Base-by-base conservation (phyloP, 2,888 invertebrate species). In the Diarsia brunnea region DNA sequence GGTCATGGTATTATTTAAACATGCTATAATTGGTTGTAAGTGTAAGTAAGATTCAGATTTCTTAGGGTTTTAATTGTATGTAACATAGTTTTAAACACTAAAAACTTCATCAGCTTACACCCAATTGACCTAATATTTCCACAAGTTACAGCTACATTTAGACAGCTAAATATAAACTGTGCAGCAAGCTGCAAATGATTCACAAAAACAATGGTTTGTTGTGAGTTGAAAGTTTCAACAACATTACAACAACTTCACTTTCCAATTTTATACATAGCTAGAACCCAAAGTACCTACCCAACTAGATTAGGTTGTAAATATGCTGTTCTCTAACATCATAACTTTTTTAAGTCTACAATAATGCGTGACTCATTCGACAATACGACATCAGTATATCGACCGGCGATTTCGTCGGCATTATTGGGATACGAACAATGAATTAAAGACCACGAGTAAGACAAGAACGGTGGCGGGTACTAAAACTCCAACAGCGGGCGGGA, bases 351-450 rank as follows among this genome's bases (percentile, higher is more conserved):
- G 47, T 78, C 71, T 66, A 75, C 55, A 67, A 75, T 69, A 84
- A 60, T 79, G 72, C 63, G 69, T 88, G 87, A 88, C 80, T 87
- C 87, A 84, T 66, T 80, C 79, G 31, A 76, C 73, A 84, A 75
- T 75, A 84, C 63, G 69, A 75, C 79, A 81, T 81, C 73, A 31
- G 75, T 78, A 68, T 88, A 88, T 87, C 85, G 87, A 81, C 89
- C 84, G 79, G 81, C 75, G 53, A 81, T 88, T 83, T 80, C 49
- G 75, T 70, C 66, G 68, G 38, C 75, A 69, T 63, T 81, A 81
- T 88, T 83, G 71, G 73, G 73, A 79, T 83, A 68, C 79, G 79
- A 80, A 87, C 89, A 87, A 87, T 87, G 84, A 79, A 70, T 66
- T 64, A 31, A 79, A 77, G 73, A 77, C 71, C 74, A 88, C 68